Evolutionary conservation across 2,888 invertebrate genomes (phyloP), one percentile per base, ranked within the genome.

Genomic region (Microctonus aethiopoides): DNA sequence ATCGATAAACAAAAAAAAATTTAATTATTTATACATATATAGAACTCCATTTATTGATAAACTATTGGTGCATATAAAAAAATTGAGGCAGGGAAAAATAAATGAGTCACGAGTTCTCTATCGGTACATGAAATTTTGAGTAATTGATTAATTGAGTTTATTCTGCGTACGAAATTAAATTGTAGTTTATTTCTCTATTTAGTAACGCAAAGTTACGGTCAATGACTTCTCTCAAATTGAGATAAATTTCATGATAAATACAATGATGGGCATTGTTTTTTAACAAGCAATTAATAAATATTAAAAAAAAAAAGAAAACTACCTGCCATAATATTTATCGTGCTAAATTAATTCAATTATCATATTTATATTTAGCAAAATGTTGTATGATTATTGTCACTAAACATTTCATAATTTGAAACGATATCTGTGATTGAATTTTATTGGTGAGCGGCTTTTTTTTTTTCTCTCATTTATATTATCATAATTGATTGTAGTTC

Each of bases 371-470:
- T 26, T 32, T 4, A 67, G 10, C 26, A 20, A 67, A 16, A 59
- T 16, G 46, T 46, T 16, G 59, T 51, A 29, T 62, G 34, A 22
- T 68, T 36, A 54, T 61, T 61, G 32, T 57, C 39, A 68, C 41
- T 57, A 57, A 34, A 68, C 41, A 63, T 32, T 22, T 68, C 52
- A 26, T 20, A 13, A 61, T 57, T 41, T 57, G n/a, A 32, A 63
- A 63, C 56, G 59, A 68, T 68, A 69, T 69, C 68, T 69, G 68
- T 69, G 68, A 69, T 69, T 64, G 20, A 64, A 64, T 59, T 69
- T 39, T 20, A 64, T 69, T 69, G 32, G 51, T 64, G 59, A 20
- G 41, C 39, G 54, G 32, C 24, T 32, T 46, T 26, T 61, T 56
- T 56, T 32, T 52, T 26, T 60, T 36, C 59, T 52, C 13, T 67